Base-by-base conservation (phyloP, 2,797 vertebrate genomes). In the Pseudochaenichthys georgianus region DNA sequence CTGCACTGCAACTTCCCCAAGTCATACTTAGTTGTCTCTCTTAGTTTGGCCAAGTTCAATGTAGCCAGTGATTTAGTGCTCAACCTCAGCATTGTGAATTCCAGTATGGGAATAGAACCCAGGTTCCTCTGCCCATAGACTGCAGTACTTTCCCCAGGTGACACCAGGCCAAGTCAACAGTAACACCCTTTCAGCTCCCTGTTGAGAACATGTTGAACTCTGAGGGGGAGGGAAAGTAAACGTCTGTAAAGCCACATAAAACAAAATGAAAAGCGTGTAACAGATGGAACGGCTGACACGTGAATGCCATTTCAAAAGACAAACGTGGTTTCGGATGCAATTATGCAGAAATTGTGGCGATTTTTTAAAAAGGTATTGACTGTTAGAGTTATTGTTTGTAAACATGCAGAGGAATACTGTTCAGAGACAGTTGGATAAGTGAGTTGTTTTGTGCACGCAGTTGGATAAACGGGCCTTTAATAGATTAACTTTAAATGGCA, bases 401-500 rank as follows among this genome's bases (percentile, higher is more conserved):
- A 5, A 55, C 16, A 45, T n/a, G n/a, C 46, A 31, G 23, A 64
- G 23, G 46, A 73, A 52, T 16, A 21, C 12, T 51, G 61, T 47
- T 52, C 10, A 31, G 64, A 31, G 13, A 52, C 63, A 38, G 66
- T 68, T 9, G 48, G 58, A 73, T 72, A 53, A 70, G 12, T 2
- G 6, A 55, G 28, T 16, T 51, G 19, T 62, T 67, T 72, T 64
- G 54, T 78, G 66, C 34, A 58, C 51, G 64, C 42, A 28, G 13
- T 34, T 45, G 38, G 47, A 75, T 73, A 67, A 68, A 74, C 10
- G 1, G 13, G 41, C 23, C 47, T 57, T 84, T 82, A 38, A 78
- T 17, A 52, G 23, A 79, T 65, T 13, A 55, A 75, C 75, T 76
- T 52, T 46, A 73, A 75, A 70, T 57, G 73, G 21, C 73, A 69